A percentile compares a stretch with the other conserved stretches of the same genome.
phyloP scores from a whole-genome alignment of 2,797 vertebrate species.

The Xyrichtys novacula region DNA sequence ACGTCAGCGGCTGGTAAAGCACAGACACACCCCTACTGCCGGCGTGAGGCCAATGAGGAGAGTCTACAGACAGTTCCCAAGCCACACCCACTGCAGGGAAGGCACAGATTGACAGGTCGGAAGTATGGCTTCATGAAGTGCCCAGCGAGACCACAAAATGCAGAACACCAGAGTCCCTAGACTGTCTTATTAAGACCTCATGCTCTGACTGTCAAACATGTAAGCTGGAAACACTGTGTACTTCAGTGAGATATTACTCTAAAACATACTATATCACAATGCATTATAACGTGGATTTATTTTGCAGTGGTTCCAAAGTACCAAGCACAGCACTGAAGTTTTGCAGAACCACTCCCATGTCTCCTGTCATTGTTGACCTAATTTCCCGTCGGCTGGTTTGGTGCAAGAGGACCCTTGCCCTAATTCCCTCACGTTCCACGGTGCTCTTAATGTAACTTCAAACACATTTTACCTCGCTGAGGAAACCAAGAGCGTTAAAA shows the following conservation, averaged over 20 bases:
- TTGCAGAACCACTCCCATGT: constrained; percentile 9
- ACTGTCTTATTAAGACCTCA: background rate
- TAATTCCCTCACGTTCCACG: background rate
- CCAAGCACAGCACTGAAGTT: constrained; percentile 6
- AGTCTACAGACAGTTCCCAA: constrained; percentile 37
- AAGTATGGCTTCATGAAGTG: constrained; percentile 47
- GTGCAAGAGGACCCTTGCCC: constrained; percentile 34
- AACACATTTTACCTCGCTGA: background rate
- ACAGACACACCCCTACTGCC: constrained; percentile 47
- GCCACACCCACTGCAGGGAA: constrained; percentile 76
- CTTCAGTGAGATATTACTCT: background rate
- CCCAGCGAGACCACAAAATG: constrained; percentile 28
- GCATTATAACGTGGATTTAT: background rate
- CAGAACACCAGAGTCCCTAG: constrained; percentile 32
- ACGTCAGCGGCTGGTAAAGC: constrained; percentile 64
- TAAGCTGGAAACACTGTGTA: background rate
- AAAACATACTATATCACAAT: background rate
- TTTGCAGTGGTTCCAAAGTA: background rate
- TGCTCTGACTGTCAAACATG: background rate
- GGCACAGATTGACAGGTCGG: constrained; percentile 71
- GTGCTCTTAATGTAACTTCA: constrained; percentile 9
- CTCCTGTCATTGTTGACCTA: constrained; percentile 35
- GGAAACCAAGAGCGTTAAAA: background rate
- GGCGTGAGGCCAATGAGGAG: constrained; percentile 55
- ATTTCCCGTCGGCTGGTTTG: constrained; percentile 25